Evolutionary conservation across 1,140 invertebrate genomes (phyloP), one percentile per base, ranked within the genome.

Genomic region (Wasmannia auropunctata): DNA sequence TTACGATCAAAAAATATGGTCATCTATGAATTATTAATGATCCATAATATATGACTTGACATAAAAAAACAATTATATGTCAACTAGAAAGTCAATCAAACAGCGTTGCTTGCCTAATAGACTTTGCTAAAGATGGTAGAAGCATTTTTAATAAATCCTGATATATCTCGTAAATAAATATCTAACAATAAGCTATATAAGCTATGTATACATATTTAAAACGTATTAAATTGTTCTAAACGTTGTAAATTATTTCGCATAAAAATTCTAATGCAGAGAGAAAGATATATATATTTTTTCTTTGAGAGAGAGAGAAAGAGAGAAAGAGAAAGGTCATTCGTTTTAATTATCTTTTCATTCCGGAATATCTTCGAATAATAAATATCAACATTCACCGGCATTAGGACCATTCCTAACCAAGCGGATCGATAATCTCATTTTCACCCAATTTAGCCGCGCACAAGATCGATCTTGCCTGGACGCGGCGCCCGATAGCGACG

Each of bases 391-490:
- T 40, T 77, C 28, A 77, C 8, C 3, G 40, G 10, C 37, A 43
- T 58, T 72, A 81, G 19, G 1, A 11, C n/a, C 14, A 25, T 28
- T 34, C 10, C 25, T 25, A 67, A 67, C 22, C 14, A 43, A 25
- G 22, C 63, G 63, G 37, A 28, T 80, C 62, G 65, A 43, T 81
- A 72, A 72, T 81, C 34, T 72, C 51, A 46, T 83, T 74, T 83
- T 74, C 79, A 25, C n/a, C 51, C 67, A 58, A 72, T 83, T 83
- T 83, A 70, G 79, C 22, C 25, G 49, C 40, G 67, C 7, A 51
- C 51, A 37, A 80, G 63, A 69, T 80, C 77, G 77, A 80, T 80
- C 37, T 60, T n/a, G 43, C 40, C 28, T 25, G 51, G 19, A 76
- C 37, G 72, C 40, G 67, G 28, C 25, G 25, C 22, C 6, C 28